Evolutionary conservation across 2,113 vertebrate species (phyloP).

Genomic region (human (Homo sapiens)): GRCh38 chr1:219306001-219306500

Average conservation of each 20-base stretch:
- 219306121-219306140: not conserved
- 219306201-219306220: not conserved
- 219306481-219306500: not conserved
- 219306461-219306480: not conserved
- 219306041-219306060: not conserved
- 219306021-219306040: not conserved
- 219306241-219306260: not conserved
- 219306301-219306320: not conserved
- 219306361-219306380: not conserved
- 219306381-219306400: not conserved
- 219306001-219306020: not conserved
- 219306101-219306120: not conserved
- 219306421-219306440: not conserved
- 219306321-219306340: not conserved
- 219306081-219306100: not conserved
- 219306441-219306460: not conserved
- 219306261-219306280: not conserved
- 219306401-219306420: not conserved
- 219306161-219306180: no score
- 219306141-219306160: no score
- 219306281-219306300: not conserved
- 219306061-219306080: not conserved
- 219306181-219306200: no score
- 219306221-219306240: not conserved
- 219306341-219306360: not conserved